Conservation (phyloP, 1,140 invertebrate genomes). For the Caenorhabditis remanei region DNA sequence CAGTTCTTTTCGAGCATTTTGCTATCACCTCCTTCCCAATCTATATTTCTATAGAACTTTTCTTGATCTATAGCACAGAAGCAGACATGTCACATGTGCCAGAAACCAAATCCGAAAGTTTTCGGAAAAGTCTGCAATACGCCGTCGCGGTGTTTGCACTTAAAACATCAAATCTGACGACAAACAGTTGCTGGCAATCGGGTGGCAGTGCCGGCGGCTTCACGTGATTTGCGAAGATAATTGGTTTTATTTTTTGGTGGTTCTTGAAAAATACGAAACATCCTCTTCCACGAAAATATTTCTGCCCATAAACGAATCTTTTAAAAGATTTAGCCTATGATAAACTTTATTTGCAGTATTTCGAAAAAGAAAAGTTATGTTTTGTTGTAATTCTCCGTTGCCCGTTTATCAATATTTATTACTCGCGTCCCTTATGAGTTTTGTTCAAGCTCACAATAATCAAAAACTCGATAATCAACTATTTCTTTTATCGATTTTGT, state of each 20-base stretch:
- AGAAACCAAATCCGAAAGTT: not conserved
- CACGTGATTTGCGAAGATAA: not conserved
- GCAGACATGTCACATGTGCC: too few relatives aligned
- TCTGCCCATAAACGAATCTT: too few relatives aligned
- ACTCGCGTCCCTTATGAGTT: not conserved
- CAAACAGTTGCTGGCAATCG: not conserved
- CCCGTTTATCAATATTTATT: too few relatives aligned
- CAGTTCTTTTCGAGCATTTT: too few relatives aligned
- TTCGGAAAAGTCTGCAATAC: not conserved
- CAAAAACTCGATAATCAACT: not conserved
- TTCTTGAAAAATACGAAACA: not conserved
- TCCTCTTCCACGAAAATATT: too few relatives aligned
- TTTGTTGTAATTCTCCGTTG: too few relatives aligned
- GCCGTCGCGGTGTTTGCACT: not conserved
- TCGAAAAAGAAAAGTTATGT: too few relatives aligned
- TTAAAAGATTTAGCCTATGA: too few relatives aligned
- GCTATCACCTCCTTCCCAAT: too few relatives aligned
- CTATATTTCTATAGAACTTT: too few relatives aligned
- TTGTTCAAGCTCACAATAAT: not conserved
- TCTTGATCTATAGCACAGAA: too few relatives aligned
- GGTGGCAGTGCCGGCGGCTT: not conserved
- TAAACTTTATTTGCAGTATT: too few relatives aligned
- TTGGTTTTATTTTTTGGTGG: not conserved
- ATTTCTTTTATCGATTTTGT: not conserved
- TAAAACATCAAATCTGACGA: constrained; percentile 1